Conservation (phyloP, 2,888 invertebrate genomes). For the Cyaniris semiargus region DNA sequence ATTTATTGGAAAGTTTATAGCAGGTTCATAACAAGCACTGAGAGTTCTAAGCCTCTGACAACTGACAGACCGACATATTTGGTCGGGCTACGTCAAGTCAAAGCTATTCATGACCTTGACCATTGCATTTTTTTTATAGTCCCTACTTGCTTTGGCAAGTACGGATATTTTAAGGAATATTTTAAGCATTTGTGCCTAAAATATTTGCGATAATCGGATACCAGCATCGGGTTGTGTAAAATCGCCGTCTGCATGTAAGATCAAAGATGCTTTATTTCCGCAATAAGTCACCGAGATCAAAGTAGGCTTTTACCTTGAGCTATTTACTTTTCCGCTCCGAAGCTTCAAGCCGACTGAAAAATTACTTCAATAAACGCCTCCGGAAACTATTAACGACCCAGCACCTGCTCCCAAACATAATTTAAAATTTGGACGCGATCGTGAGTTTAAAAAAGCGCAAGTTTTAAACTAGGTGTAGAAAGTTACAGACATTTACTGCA, state of each 20-base stretch:
- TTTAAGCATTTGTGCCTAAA: too few species aligned
- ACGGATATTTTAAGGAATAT: too few species aligned
- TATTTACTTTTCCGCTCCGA: neutral
- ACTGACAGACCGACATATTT: too few species aligned
- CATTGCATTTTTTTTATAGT: too few species aligned
- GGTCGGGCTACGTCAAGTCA: too few species aligned
- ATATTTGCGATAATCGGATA: neutral
- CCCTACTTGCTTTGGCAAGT: too few species aligned
- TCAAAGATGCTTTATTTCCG: neutral
- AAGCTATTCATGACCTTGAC: too few species aligned
- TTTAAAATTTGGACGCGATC: conserved; percentile 10
- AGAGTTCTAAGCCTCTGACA: too few species aligned
- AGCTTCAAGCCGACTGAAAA: neutral
- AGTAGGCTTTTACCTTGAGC: conserved; percentile 2
- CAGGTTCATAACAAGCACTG: too few species aligned
- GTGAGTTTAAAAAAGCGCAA: conserved; percentile 15
- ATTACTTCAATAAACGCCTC: neutral
- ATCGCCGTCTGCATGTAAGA: neutral
- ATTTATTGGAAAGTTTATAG: too few species aligned
- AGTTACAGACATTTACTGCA: conserved; percentile 4
- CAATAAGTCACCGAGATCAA: conserved; percentile 1
- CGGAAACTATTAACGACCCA: neutral
- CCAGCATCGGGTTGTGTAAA: neutral
- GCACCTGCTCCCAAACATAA: conserved; percentile 14
- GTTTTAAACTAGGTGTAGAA: conserved; percentile 19